Base-by-base conservation (phyloP, 2,888 invertebrate species). In the Elmis aenea region DNA sequence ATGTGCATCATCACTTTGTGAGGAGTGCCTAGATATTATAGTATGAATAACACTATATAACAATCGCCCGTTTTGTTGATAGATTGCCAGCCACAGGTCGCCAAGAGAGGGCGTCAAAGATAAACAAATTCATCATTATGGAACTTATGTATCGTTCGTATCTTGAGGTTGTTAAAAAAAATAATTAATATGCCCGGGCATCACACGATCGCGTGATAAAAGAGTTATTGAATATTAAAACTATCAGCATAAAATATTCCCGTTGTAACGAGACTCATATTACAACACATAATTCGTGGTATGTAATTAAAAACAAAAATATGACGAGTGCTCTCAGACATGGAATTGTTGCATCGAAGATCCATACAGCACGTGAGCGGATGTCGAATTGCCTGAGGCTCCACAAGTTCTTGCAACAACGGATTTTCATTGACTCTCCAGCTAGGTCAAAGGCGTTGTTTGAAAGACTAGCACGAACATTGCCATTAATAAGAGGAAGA, bases 181-280 rank as follows among this genome's bases (percentile, higher is more conserved):
- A 44, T 40, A 46, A 47, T 48, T 47, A 46, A 46, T 44, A 46
- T 48, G 41, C 38, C 26, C 13, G 36, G 35, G 24, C n/a, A n/a
- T n/a, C n/a, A n/a, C 31, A 33, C 33, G 44, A 53, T 53, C 47
- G 53, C 51, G 53, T 51, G 53, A 53, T 50, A 46, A 48, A 43
- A 45, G 50, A 49, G 35, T 51, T 52, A 51, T 52, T 50, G 48
- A 37, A 41, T 42, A 46, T 41, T 39, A 46, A 42, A 50, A 55
- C 60, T 51, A 61, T 63, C 61, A 61, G 55, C 58, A 56, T 64
- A 61, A 64, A 59, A 48, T 57, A 58, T 50, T 48, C 50, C 55
- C 47, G 43, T 44, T 35, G 54, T 59, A 60, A 58, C 55, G 55
- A 58, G 59, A 57, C 50, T 59, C 59, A 52, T 52, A 54, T 60